Percentiles rank a stretch among this genome's conserved stretches.
Conservation (phyloP, 2,113 vertebrate genomes). For the Sakesphorus luctuosus region DNA sequence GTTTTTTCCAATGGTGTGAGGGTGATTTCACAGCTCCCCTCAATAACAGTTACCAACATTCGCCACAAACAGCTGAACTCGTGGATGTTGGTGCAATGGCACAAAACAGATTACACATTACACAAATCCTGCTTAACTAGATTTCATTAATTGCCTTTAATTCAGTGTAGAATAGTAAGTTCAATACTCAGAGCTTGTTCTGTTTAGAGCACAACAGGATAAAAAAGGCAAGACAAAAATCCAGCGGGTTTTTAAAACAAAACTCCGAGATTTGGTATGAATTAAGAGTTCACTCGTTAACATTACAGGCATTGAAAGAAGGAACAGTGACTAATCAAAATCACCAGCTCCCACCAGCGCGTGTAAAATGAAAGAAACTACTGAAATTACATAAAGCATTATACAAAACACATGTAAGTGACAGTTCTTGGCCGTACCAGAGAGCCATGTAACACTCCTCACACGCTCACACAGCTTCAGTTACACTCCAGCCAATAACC, state of each 20-base stretch:
- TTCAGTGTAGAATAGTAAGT: neutral
- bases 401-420: neutral
- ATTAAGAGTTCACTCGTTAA: neutral
- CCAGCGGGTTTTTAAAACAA: neutral
- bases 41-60: neutral
- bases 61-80: neutral
- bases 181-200: neutral
- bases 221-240: neutral
- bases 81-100: neutral
- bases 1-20: neutral
- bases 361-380: neutral
- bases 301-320: neutral
- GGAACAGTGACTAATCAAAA: neutral
- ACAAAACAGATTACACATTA: neutral
- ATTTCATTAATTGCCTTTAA: neutral
- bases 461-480: neutral
- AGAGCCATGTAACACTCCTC: neutral
- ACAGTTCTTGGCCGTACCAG: neutral
- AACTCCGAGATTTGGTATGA: neutral
- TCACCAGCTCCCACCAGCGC: neutral
- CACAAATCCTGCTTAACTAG: neutral
- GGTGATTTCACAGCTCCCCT: neutral
- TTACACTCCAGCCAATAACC: neutral
- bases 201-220: neutral
- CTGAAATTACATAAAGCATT: neutral